These are phyloP conservation scores for Cyprinella venusta DNA, from an alignment of 2,797 vertebrate species.

Conservation along the genomic window DNA sequence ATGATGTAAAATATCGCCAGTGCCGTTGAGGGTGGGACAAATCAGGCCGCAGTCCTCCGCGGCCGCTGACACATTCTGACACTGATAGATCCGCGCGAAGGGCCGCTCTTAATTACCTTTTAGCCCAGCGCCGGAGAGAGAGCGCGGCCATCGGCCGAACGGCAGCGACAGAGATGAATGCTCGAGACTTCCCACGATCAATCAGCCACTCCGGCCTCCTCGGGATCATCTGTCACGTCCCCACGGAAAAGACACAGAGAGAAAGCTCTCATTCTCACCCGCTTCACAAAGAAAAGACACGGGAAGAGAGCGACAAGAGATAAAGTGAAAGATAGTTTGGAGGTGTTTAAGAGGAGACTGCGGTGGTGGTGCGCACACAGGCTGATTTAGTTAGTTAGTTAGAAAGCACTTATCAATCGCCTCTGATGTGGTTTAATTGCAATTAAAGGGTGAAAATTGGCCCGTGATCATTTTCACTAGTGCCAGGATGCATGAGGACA, in stretches of 20 bases:
- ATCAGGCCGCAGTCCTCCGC: slow-evolving; percentile 52
- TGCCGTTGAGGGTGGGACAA: slow-evolving; percentile 49
- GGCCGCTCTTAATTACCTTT: slow-evolving; percentile 66
- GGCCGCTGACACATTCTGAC: slow-evolving; percentile 49
- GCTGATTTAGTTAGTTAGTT: slow-evolving; percentile 1
- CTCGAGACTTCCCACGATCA: slow-evolving; percentile 68
- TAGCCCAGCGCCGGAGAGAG: slow-evolving; percentile 52
- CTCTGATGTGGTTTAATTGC: slow-evolving; percentile 77
- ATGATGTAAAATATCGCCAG: slow-evolving; percentile 58
- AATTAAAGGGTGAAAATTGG: slow-evolving; percentile 77
- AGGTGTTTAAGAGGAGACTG: slow-evolving; percentile 41
- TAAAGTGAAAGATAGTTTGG: slow-evolving; percentile 33
- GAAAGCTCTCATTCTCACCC: background rate
- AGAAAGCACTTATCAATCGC: slow-evolving; percentile 72
- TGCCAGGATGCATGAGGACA: slow-evolving; percentile 60
- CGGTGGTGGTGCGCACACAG: background rate
- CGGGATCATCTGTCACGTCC: slow-evolving; percentile 73
- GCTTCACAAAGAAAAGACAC: background rate
- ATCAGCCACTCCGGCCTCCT: slow-evolving; percentile 67
- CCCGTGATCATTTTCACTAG: slow-evolving; percentile 70
- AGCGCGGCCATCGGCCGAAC: slow-evolving; percentile 38
- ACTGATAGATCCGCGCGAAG: slow-evolving; percentile 55
- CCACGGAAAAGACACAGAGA: slow-evolving; percentile 29
- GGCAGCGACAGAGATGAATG: slow-evolving; percentile 69
- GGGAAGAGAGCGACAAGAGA: slow-evolving; percentile 14